A percentile compares a stretch with the other conserved stretches of the same genome.
phyloP scores from a whole-genome alignment of 2,888 invertebrate species.

The Silvanus unidentatus region DNA sequence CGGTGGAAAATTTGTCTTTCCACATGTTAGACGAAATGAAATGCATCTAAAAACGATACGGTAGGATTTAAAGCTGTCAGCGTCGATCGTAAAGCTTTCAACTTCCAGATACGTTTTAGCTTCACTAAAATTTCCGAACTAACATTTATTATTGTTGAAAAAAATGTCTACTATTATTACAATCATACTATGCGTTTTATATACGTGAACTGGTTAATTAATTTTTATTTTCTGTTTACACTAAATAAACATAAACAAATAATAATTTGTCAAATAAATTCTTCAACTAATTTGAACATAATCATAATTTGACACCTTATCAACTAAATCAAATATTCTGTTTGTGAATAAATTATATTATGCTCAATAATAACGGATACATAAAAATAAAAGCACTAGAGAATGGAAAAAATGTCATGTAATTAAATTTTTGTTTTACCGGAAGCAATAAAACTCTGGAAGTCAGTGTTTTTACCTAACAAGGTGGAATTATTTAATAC shows the following conservation, averaged over 20 bases:
- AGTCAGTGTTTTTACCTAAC: conserved; percentile 2
- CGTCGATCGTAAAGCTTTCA: conserved; percentile 48
- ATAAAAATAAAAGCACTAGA: conserved; percentile 11
- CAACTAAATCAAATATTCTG: no score
- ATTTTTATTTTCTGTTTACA: no score
- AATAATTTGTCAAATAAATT: conserved; percentile 4
- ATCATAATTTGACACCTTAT: background rate
- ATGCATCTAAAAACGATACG: conserved; percentile 36
- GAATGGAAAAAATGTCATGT: conserved; percentile 19
- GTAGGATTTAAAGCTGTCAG: conserved; percentile 46
- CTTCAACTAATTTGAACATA: conserved; percentile 9
- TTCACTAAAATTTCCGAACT: conserved; percentile 38
- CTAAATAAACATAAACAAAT: no score
- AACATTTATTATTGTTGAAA: conserved; percentile 22
- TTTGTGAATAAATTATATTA: no score
- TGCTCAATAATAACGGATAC: no score
- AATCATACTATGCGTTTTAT: no score
- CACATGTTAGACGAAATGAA: conserved; percentile 20
- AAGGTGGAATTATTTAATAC: conserved; percentile 11
- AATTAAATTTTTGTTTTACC: conserved; percentile 19
- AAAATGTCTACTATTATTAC: background rate
- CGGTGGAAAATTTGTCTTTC: conserved; percentile 1
- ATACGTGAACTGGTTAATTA: no score
- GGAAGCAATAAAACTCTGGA: conserved; percentile 23
- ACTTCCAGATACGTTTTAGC: conserved; percentile 39